Conservation (phyloP, 2,113 vertebrate genomes). For the Oryzias melastigma region DNA sequence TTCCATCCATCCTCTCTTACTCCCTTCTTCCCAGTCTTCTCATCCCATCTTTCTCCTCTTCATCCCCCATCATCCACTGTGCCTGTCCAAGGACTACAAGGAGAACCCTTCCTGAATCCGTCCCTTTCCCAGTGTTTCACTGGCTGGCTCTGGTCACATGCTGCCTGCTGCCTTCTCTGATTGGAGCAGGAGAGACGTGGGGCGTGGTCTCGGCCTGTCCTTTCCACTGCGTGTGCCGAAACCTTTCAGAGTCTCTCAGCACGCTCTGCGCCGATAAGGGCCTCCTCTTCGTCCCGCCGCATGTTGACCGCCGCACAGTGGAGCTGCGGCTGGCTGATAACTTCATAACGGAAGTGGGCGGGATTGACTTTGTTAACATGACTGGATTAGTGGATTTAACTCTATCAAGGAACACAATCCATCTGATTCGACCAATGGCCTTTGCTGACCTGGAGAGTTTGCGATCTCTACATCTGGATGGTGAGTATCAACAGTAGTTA, state of each 20-base stretch:
- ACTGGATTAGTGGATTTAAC: constrained; percentile 87
- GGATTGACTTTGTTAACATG: constrained; percentile 89
- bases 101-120: constrained; percentile 30
- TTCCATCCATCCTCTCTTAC: constrained; percentile 37
- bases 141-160: constrained; percentile 75
- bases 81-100: constrained; percentile 46
- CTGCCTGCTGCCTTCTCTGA: constrained; percentile 71
- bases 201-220: constrained; percentile 84
- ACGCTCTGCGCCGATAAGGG: constrained; percentile 92
- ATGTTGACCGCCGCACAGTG: constrained; percentile 89
- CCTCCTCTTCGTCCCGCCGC: constrained; percentile 86
- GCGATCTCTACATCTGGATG: constrained; percentile 87
- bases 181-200: constrained; percentile 81
- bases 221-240: constrained; percentile 89
- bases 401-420: constrained; percentile 89
- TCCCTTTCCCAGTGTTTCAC: constrained; percentile 57
- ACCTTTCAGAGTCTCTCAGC: constrained; percentile 89
- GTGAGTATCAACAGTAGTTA: constrained; percentile 31
- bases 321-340: constrained; percentile 91
- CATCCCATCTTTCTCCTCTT: constrained; percentile 40
- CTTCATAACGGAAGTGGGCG: constrained; percentile 86
- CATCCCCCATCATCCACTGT: constrained; percentile 53
- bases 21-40: constrained; percentile 32
- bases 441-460: constrained; percentile 89
- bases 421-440: constrained; percentile 82